phyloP scores from a whole-genome alignment of 2,113 vertebrate species.

The Limanda limanda region DNA sequence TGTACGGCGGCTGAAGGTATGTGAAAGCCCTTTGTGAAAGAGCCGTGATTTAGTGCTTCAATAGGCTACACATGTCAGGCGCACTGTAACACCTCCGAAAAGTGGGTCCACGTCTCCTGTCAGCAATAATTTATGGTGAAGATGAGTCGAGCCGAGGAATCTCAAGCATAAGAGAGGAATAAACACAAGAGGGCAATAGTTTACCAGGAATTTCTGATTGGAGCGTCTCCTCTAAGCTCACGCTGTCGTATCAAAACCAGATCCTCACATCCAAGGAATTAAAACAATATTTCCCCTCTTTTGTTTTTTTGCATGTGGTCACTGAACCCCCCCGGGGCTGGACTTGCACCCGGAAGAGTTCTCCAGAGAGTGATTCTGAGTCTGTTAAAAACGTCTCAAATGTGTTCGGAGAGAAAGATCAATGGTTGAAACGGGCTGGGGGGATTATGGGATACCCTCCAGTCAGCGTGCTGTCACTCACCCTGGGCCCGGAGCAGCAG shows the following conservation, averaged over 20 bases:
- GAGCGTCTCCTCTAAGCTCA: constrained; percentile 20
- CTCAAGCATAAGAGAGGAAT: constrained; percentile 49
- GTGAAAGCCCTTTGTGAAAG: constrained; percentile 43
- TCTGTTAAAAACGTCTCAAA: constrained; percentile 56
- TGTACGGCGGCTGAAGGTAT: constrained; percentile 40
- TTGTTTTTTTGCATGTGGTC: constrained; percentile 25
- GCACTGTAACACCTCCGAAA: constrained; percentile 57
- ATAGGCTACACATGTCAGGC: constrained; percentile 45
- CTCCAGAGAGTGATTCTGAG: constrained; percentile 41
- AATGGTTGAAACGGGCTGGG: constrained; percentile 29
- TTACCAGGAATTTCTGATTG: constrained; percentile 71
- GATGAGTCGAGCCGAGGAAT: constrained; percentile 43
- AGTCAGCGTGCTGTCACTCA: constrained; percentile 60
- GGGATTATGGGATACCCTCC: constrained; percentile 58
- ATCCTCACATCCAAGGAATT: constrained; percentile 24
- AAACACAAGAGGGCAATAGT: constrained; percentile 85
- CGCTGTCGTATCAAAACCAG: constrained; percentile 51
- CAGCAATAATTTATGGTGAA: constrained; percentile 36
- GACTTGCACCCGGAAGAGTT: constrained; percentile 7
- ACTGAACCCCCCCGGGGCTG: constrained; percentile 9
- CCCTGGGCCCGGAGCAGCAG: constrained; percentile 43
- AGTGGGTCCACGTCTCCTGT: constrained; percentile 41
- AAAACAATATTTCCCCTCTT: constrained; percentile 22
- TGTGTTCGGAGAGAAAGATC: constrained; percentile 53
- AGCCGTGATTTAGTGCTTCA: constrained; percentile 60